phyloP scores from a whole-genome alignment of 2,888 invertebrate genomes.

The Resseliella maxima region DNA sequence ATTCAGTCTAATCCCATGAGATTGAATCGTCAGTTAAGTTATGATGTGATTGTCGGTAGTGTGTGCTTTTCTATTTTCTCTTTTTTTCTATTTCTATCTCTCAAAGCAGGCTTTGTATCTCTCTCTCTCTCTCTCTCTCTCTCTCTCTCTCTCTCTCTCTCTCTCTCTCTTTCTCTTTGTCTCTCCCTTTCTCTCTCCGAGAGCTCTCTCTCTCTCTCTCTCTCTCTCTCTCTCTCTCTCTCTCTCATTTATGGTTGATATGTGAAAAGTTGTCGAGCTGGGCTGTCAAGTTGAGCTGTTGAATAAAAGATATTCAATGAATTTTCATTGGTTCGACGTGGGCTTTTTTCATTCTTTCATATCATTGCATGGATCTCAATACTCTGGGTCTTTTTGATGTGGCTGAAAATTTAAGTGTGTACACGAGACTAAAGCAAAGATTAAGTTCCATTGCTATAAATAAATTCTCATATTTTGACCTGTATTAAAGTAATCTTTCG shows the following conservation, averaged over 20 bases:
- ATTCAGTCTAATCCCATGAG: background rate
- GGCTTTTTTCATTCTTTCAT: background rate
- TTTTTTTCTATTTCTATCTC: background rate
- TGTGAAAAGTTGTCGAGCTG: background rate
- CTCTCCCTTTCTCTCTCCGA: no score
- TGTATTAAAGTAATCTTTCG: background rate
- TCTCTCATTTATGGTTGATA: no score
- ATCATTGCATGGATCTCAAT: no score
- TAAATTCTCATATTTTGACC: constrained; percentile 1
- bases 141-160: no score
- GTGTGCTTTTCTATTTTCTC: background rate
- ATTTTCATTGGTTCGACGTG: background rate
- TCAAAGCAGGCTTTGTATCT: no score
- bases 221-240: no score
- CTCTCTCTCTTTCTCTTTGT: no score
- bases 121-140: no score
- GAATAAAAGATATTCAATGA: constrained; percentile 48
- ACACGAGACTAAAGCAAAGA: background rate
- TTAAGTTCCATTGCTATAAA: background rate
- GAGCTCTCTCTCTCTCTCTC: no score
- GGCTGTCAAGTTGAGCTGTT: background rate
- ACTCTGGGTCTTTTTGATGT: background rate
- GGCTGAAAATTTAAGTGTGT: no score
- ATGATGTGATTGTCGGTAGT: constrained; percentile 5
- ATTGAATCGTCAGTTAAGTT: background rate